Conservation (phyloP, 2,888 invertebrate genomes). For the Polymixis flavicincta region DNA sequence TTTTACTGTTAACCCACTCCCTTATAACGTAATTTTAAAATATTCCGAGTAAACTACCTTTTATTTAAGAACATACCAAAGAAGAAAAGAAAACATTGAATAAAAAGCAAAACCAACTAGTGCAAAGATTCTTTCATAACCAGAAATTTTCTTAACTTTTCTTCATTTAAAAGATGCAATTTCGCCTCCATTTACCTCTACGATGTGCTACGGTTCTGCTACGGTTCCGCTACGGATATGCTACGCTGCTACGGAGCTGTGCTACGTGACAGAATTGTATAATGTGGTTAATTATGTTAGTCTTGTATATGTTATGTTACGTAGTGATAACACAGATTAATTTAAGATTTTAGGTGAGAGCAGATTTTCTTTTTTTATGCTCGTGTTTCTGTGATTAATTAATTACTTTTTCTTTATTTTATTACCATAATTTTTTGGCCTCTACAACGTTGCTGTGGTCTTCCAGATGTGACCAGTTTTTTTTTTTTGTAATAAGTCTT, state of each 20-base stretch:
- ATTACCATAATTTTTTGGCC: no score
- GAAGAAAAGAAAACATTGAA: neutral
- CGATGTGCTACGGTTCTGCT: constrained; percentile 27
- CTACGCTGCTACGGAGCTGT: constrained; percentile 18
- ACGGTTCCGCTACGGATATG: constrained; percentile 29
- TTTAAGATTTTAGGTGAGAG: neutral
- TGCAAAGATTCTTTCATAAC: neutral
- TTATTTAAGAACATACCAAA: neutral
- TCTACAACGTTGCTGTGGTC: no score
- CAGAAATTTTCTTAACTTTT: constrained; percentile 16
- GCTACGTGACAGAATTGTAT: constrained; percentile 76
- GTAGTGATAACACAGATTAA: constrained; percentile 7
- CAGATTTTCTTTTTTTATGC: no score
- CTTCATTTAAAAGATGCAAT: constrained; percentile 35
- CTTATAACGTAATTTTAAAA: neutral
- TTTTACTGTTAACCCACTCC: no score
- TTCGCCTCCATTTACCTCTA: constrained; percentile 29
- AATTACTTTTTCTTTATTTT: no score
- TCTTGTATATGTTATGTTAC: constrained; percentile 61
- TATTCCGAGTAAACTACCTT: neutral
- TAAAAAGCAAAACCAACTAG: neutral
- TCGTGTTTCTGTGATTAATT: no score
- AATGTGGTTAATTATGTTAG: constrained; percentile 66
- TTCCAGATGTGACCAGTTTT: no score
- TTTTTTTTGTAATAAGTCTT: no score